Conservation (phyloP, 2,113 vertebrate species). For the Eulemur rufifrons region DNA sequence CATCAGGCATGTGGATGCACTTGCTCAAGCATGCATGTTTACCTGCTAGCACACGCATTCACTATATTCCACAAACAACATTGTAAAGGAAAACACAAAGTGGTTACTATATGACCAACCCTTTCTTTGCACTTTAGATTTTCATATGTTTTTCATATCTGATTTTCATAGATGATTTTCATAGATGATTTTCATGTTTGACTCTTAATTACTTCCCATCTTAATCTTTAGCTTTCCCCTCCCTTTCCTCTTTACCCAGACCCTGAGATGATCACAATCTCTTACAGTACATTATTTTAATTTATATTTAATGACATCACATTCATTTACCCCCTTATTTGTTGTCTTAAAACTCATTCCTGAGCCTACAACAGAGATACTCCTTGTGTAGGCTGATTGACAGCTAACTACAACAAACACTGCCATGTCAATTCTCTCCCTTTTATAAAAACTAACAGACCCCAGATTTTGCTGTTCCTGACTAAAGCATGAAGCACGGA, state of each 20-base stretch:
- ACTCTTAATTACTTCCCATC: not conserved
- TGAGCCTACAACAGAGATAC: not conserved
- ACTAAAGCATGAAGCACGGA: not conserved
- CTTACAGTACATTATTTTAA: not conserved
- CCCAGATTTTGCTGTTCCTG: not conserved
- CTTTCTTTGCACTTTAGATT: not conserved
- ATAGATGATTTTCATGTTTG: not conserved
- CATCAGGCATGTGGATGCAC: not conserved
- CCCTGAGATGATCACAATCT: not conserved
- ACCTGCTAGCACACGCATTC: too few species aligned
- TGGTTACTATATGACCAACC: not conserved
- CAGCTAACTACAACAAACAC: not conserved
- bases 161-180: not conserved
- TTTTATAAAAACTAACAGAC: not conserved
- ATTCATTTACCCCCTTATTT: not conserved
- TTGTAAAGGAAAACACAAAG: not conserved
- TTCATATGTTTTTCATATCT: conserved; percentile 17
- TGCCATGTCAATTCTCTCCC: not conserved
- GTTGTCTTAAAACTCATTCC: not conserved
- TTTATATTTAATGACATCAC: not conserved
- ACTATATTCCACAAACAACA: not conserved
- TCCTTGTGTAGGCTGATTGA: not conserved
- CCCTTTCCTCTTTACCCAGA: not conserved
- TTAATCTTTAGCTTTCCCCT: not conserved
- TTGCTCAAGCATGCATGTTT: not conserved